A percentile compares a stretch with the other conserved stretches of the same genome.
Conservation (phyloP, 2,113 vertebrate genomes). For the Eupsittula cactorum region DNA sequence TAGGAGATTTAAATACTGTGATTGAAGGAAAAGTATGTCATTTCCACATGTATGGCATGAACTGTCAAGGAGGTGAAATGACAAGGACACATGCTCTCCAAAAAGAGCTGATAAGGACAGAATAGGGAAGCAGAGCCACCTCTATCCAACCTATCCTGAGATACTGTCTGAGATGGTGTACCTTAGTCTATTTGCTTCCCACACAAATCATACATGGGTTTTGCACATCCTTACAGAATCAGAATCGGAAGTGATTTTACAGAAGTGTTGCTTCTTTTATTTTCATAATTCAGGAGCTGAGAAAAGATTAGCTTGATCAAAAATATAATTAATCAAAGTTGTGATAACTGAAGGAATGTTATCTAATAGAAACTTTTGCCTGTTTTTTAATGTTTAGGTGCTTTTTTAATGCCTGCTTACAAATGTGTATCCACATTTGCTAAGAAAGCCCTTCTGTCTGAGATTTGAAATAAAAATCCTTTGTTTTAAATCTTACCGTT, state of each 20-base stretch:
- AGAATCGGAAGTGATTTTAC: not conserved
- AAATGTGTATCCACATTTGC: not conserved
- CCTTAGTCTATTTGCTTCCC: not conserved
- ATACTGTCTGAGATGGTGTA: not conserved
- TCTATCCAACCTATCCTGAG: not conserved
- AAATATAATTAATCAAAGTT: not conserved
- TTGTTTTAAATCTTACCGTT: not conserved
- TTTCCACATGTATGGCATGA: not conserved
- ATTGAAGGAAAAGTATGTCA: not conserved
- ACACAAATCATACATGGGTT: not conserved
- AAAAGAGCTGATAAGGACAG: not conserved
- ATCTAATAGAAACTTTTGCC: not conserved
- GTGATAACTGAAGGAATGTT: not conserved
- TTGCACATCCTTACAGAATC: not conserved
- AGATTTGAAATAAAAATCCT: not conserved
- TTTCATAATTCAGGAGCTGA: not conserved
- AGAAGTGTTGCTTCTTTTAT: not conserved
- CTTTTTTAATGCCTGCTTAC: not conserved
- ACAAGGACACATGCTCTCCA: not conserved
- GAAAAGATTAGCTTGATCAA: not conserved
- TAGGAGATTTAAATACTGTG: not conserved
- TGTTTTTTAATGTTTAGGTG: not conserved
- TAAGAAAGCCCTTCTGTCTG: not conserved
- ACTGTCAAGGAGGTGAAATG: not conserved
- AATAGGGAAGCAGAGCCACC: not conserved